Evolutionary conservation across 1,140 invertebrate genomes (phyloP), one percentile per base, ranked within the genome.

Genomic region (Bradysia coprophila): DNA sequence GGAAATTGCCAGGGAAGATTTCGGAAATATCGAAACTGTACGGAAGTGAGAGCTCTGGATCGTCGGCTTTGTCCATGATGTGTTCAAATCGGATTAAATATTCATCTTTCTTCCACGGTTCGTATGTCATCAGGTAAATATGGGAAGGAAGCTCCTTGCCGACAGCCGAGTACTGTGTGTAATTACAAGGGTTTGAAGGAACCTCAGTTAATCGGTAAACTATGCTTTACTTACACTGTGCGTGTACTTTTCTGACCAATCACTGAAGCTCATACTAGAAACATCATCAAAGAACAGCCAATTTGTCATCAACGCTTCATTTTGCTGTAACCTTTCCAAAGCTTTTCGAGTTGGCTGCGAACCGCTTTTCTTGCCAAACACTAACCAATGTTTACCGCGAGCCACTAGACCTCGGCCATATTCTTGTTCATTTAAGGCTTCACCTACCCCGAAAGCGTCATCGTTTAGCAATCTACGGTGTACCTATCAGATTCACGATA

Each of bases 391-490:
- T 21, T 66, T 75, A 31, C 92, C 93, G 49, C 79, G 68, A 1
- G 78, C 78, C 2, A 95, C 77, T 5, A 98, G 61, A 2, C 92
- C 90, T 48, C 67, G 54, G 2, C 74, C 73, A 48, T 66, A 76
- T 0, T 74, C 88, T 2, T 69, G 71, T 66, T 98, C 94, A 56
- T 96, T 88, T 0, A 98, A 61, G 1, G 92, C 73, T 67, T 98
- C 93, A 0, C 69, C 81, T 0, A 98, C 91, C 4, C 93, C 94
- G 50, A 92, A 90, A 1, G 76, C 78, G 62, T 98, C 94, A 55
- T 98, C 93, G 43, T 74, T 66, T 1, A 94, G 51, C 19, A 91
- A 62, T 40, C 90, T 69, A 45, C 93, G 71, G 56, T 97, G 93
- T 19, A 94, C 46, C 84, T 80, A n/a, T n/a, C n/a, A n/a, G 43